A percentile compares a stretch with the other conserved stretches of the same genome.
These are phyloP conservation scores for Benthochromis sp. DNA, from an alignment of 2,113 vertebrate genomes.

Conservation along the genomic window DNA sequence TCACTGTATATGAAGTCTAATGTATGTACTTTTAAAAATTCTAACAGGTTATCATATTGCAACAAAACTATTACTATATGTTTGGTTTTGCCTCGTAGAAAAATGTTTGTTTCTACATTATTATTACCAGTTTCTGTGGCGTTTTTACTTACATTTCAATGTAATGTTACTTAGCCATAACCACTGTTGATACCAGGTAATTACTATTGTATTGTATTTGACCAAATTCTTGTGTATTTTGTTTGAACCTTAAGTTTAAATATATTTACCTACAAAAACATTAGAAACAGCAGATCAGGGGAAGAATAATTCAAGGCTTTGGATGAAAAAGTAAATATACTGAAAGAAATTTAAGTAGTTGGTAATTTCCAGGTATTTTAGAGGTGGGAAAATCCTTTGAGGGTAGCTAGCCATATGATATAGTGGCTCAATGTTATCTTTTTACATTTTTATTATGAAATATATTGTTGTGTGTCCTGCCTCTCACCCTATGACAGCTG, in stretches of 20 bases:
- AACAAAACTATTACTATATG: not conserved
- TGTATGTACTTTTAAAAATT: not conserved
- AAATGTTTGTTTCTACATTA: not conserved
- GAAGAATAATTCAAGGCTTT: not conserved
- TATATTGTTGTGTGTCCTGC: not conserved
- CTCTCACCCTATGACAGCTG: not conserved
- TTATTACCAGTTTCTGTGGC: not conserved
- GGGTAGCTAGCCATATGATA: not conserved
- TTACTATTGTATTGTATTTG: not conserved
- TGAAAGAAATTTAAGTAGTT: not conserved
- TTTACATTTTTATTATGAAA: not conserved
- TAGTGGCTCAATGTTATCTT: not conserved
- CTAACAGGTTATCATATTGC: not conserved
- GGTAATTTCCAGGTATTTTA: not conserved
- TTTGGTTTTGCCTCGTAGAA: fast-evolving
- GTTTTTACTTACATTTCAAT: not conserved
- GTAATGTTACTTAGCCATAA: not conserved
- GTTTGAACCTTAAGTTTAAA: fast-evolving
- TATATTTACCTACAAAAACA: not conserved
- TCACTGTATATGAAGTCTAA: not conserved
- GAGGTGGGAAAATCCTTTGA: not conserved
- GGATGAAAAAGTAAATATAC: not conserved
- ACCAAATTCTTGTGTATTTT: not conserved
- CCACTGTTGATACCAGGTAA: not conserved
- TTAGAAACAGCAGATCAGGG: not conserved